A percentile compares a stretch with the other conserved stretches of the same genome.
These are phyloP conservation scores for Portunus trituberculatus DNA, from an alignment of 1,140 invertebrate species.

Conservation along the genomic window DNA sequence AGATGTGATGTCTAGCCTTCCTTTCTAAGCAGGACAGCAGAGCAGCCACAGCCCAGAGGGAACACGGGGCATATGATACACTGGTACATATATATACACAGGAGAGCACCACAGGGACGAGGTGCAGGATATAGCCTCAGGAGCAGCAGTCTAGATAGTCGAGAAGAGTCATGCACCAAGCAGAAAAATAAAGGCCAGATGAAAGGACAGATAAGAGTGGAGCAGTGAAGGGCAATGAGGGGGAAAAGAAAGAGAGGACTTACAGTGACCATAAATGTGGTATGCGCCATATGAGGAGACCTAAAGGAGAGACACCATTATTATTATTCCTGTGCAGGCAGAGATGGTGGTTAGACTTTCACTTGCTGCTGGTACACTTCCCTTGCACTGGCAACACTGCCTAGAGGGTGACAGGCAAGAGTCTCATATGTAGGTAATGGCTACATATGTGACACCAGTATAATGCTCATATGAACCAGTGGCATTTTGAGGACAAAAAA, in stretches of 20 bases:
- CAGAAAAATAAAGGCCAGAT: neutral
- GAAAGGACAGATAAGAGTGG: neutral
- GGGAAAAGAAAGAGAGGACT: slow-evolving; percentile 32
- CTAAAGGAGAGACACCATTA: slow-evolving; percentile 22
- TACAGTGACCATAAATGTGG: slow-evolving; percentile 49
- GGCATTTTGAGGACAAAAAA: too few relatives aligned
- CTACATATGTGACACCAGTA: too few relatives aligned
- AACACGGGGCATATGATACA: neutral
- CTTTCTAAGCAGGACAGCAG: neutral
- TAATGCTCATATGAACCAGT: too few relatives aligned
- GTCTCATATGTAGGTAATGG: too few relatives aligned
- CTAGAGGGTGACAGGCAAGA: too few relatives aligned
- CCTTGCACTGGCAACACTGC: neutral
- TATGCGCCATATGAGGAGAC: slow-evolving; percentile 57
- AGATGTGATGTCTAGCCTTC: neutral
- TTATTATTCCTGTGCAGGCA: neutral
- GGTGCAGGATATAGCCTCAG: neutral
- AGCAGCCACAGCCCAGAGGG: neutral
- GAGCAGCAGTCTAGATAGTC: neutral
- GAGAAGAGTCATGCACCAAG: neutral
- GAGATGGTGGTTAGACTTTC: neutral
- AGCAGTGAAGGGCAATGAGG: neutral
- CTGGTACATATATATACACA: neutral
- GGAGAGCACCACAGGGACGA: neutral
- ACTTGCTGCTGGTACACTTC: neutral